phyloP scores from a whole-genome alignment of 2,797 vertebrate species.

The Mareca strepera region DNA sequence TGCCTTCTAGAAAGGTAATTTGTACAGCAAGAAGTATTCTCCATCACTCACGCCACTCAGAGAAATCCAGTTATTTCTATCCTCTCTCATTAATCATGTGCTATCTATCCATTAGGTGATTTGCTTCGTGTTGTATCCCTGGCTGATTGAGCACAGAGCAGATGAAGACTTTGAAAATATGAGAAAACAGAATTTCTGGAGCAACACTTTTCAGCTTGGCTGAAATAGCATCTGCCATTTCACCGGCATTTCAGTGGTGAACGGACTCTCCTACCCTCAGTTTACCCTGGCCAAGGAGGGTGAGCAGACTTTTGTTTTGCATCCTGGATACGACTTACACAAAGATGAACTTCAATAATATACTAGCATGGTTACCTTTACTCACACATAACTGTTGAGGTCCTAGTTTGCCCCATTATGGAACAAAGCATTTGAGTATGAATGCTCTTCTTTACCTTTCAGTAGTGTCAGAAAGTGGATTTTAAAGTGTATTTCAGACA shows the following conservation, averaged over 20 bases:
- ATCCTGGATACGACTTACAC: not conserved
- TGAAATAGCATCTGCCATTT: not conserved
- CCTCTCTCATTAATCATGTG: not conserved
- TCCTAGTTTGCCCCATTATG: not conserved
- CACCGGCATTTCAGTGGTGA: not conserved
- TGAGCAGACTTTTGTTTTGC: not conserved
- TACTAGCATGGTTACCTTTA: accelerated
- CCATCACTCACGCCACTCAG: not conserved
- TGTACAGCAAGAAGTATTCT: not conserved
- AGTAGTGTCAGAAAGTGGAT: not conserved
- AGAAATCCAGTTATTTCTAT: not conserved
- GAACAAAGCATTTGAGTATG: not conserved
- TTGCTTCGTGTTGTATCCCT: not conserved
- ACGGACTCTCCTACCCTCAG: not conserved
- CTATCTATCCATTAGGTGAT: not conserved
- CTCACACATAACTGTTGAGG: not conserved
- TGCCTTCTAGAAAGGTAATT: not conserved
- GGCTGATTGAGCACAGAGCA: not conserved
- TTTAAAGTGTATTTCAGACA: not conserved
- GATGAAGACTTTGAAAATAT: not conserved
- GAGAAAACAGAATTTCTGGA: not conserved
- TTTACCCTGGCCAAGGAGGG: not conserved
- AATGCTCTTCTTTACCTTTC: not conserved
- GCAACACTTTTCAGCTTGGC: not conserved
- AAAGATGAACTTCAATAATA: not conserved